Percentiles rank a stretch among this genome's conserved stretches.
Evolutionary conservation across 2,113 vertebrate species (phyloP).

Genomic region (Takifugu bimaculatus): DNA sequence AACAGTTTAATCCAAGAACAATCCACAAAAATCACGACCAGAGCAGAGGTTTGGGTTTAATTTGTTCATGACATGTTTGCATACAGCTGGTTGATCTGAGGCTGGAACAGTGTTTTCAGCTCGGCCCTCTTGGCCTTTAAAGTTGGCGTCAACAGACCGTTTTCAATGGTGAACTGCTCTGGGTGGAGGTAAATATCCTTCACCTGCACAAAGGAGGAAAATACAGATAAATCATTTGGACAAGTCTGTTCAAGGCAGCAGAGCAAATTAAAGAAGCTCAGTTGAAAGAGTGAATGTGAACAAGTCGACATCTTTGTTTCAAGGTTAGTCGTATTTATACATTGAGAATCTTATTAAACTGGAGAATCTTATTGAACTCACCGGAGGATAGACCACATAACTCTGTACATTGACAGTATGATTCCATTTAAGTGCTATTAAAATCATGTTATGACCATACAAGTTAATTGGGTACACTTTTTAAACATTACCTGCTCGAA

Average conservation of each 20-base stretch:
- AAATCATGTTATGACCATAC: too few species aligned
- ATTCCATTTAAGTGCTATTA: too few species aligned
- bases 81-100: conserved; percentile 84
- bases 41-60: background rate
- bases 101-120: conserved; percentile 78
- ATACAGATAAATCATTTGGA: conserved; percentile 1
- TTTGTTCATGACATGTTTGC: conserved; percentile 56
- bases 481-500: conserved; percentile 87
- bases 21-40: background rate
- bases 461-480: too few species aligned
- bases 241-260: background rate
- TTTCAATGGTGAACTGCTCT: conserved; percentile 87
- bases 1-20: background rate
- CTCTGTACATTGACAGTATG: too few species aligned
- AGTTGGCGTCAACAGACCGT: conserved; percentile 92
- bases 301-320: too few species aligned
- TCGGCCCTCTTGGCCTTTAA: conserved; percentile 89
- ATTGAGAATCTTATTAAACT: background rate
- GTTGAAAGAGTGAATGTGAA: too few species aligned
- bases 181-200: conserved; percentile 84
- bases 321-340: too few species aligned
- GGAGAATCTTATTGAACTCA: too few species aligned
- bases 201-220: conserved; percentile 73
- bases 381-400: too few species aligned
- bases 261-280: too few species aligned